Percentiles rank a stretch among this genome's conserved stretches.
Evolutionary conservation across 2,888 invertebrate species (phyloP).

Genomic region (Tipula vernalis): DNA sequence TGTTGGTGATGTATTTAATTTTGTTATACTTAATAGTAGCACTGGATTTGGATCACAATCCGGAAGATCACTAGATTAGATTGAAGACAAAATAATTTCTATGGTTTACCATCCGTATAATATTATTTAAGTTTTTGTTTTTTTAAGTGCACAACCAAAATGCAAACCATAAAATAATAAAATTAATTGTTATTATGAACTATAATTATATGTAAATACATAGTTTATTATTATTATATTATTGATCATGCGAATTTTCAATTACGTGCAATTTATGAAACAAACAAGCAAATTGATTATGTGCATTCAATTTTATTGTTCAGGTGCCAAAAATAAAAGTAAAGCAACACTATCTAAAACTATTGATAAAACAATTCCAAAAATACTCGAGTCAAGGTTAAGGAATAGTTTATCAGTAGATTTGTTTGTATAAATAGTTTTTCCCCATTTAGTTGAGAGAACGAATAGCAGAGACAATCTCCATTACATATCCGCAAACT

Average conservation of each 20-base stretch:
- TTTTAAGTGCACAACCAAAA: not conserved
- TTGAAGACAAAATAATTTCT: not conserved
- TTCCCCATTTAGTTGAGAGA: too few relatives aligned
- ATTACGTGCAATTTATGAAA: not conserved
- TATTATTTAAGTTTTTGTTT: not conserved
- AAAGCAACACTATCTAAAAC: not conserved
- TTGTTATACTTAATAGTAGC: slow-evolving; percentile 5
- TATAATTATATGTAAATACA: not conserved
- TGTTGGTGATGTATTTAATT: not conserved
- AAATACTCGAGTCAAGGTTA: not conserved
- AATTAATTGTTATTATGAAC: not conserved
- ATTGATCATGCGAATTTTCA: not conserved
- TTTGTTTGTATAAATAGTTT: not conserved
- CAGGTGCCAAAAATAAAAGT: not conserved
- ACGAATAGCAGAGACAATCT: too few relatives aligned
- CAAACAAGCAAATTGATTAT: not conserved
- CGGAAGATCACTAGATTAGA: slow-evolving; percentile 7
- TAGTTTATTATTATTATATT: not conserved
- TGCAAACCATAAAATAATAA: not conserved
- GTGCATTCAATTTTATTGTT: not conserved
- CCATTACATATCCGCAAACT: too few relatives aligned
- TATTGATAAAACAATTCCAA: not conserved
- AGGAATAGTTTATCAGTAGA: not conserved
- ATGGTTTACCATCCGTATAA: not conserved
- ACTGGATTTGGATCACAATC: slow-evolving; percentile 10